A percentile compares a stretch with the other conserved stretches of the same genome.
Evolutionary conservation across 2,888 invertebrate species (phyloP).

Genomic region (Macrophya annulata): DNA sequence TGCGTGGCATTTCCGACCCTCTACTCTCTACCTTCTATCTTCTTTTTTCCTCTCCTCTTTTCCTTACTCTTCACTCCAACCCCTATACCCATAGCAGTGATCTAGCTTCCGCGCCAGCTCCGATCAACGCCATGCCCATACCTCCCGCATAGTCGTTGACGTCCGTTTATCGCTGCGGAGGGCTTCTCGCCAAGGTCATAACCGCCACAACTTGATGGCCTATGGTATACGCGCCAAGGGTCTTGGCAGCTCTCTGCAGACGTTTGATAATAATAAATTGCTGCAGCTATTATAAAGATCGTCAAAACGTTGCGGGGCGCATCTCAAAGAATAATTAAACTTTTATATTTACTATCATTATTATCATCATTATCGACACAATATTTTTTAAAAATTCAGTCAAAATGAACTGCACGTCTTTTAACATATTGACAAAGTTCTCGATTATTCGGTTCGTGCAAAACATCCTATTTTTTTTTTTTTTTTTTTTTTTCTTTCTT

Average conservation of each 20-base stretch:
- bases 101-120: neutral
- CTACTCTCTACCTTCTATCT: neutral
- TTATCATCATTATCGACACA: neutral
- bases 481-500: neutral
- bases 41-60: neutral
- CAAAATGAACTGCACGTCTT: neutral
- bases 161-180: conserved; percentile 45
- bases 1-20: conserved; percentile 44
- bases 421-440: neutral
- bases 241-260: neutral
- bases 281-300: neutral
- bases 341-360: neutral
- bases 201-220: conserved; percentile 45
- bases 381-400: neutral
- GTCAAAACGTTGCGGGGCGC: neutral
- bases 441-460: neutral
- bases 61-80: neutral
- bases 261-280: conserved; percentile 23
- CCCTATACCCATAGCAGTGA: neutral
- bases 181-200: conserved; percentile 43
- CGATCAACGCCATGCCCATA: conserved; percentile 19
- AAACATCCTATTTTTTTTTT: too few relatives aligned
- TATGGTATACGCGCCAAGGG: neutral
- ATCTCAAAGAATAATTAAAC: neutral
- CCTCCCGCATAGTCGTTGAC: conserved; percentile 31